Percentiles rank a stretch among this genome's conserved stretches.
phyloP scores from a whole-genome alignment of 2,113 vertebrate genomes.

The Cyphomyrus plagiostoma region DNA sequence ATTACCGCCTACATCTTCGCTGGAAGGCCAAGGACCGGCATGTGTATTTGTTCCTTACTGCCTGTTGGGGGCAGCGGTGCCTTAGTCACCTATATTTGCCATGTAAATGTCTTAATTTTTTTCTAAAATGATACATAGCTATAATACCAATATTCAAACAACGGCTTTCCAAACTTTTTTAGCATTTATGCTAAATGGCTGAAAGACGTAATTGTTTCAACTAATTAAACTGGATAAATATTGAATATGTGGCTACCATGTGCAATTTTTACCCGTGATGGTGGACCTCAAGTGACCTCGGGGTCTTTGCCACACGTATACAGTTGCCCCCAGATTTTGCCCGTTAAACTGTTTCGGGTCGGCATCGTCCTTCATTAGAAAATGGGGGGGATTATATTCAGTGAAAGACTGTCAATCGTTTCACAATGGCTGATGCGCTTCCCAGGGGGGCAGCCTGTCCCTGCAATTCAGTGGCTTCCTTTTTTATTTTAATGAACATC shows the following conservation, averaged over 20 bases:
- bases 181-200: background rate
- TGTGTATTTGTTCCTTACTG: background rate
- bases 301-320: background rate
- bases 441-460: conserved; percentile 38
- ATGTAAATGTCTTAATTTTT: background rate
- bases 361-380: conserved; percentile 49
- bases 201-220: background rate
- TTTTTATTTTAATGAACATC: conserved; percentile 69
- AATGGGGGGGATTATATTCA: conserved; percentile 46
- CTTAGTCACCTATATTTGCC: background rate
- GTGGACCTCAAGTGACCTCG: background rate
- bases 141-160: background rate
- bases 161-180: background rate
- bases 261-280: background rate
- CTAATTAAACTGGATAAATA: background rate
- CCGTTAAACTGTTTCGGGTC: conserved; percentile 54
- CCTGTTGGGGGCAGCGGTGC: background rate
- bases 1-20: conserved; percentile 39
- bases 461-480: conserved; percentile 47
- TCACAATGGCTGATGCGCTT: conserved; percentile 48
- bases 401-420: conserved; percentile 59
- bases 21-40: background rate
- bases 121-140: background rate
- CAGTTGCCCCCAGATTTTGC: conserved; percentile 34
- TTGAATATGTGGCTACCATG: background rate